phyloP scores from a whole-genome alignment of 2,888 invertebrate genomes.

The Ectropis crepuscularia region DNA sequence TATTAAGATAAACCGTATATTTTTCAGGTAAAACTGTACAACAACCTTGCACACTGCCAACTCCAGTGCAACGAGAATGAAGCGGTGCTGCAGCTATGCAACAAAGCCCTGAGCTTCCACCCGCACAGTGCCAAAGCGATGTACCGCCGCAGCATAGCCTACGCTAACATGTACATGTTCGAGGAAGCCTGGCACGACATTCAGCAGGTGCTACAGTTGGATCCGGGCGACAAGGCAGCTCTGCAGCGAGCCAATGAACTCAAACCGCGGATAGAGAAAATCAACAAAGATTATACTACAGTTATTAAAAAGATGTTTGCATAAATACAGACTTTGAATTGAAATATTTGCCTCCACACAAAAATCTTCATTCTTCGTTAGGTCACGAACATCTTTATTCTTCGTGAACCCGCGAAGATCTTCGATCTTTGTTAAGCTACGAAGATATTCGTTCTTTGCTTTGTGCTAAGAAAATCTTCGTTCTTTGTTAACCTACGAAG shows the following conservation, averaged over 20 bases:
- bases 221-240: slow-evolving; percentile 88
- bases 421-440: too few species aligned
- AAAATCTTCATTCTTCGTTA: too few species aligned
- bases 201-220: slow-evolving; percentile 81
- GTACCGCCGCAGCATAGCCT: slow-evolving; percentile 93
- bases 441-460: too few species aligned
- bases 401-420: too few species aligned
- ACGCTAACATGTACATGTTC: slow-evolving; percentile 85
- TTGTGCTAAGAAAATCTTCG: too few species aligned
- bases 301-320: slow-evolving; percentile 86
- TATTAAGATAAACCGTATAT: background rate
- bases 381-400: too few species aligned
- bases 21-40: slow-evolving; percentile 87
- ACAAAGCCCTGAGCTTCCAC: slow-evolving; percentile 90
- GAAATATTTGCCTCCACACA: too few species aligned
- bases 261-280: slow-evolving; percentile 82
- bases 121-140: slow-evolving; percentile 93
- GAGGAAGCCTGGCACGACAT: slow-evolving; percentile 87
- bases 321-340: slow-evolving; percentile 35
- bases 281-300: slow-evolving; percentile 84
- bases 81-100: slow-evolving; percentile 88
- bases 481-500: too few species aligned
- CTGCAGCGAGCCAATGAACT: slow-evolving; percentile 84
- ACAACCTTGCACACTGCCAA: slow-evolving; percentile 93
- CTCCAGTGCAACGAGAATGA: slow-evolving; percentile 87